phyloP scores from a whole-genome alignment of 1,140 invertebrate species.

The Papilio machaon region DNA sequence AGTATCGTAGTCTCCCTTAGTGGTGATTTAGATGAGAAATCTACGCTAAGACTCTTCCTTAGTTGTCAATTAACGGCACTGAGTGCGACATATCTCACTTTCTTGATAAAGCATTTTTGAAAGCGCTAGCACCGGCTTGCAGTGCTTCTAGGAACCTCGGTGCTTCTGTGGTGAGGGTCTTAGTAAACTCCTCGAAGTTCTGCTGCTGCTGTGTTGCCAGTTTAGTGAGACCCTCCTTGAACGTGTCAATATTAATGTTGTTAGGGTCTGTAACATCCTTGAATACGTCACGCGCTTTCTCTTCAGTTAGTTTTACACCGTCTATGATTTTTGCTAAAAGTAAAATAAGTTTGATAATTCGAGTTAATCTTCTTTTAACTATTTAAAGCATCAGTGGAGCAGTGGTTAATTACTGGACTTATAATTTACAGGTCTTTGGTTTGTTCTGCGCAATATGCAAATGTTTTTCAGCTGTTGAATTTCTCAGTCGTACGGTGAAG shows the following conservation, averaged over 20 bases:
- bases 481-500: too few species aligned
- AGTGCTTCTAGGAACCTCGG: conserved; percentile 49
- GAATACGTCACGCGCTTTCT: conserved; percentile 54
- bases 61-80: neutral
- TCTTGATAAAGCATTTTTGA: conserved; percentile 51
- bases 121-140: conserved; percentile 46
- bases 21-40: neutral
- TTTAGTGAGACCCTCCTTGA: conserved; percentile 54
- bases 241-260: conserved; percentile 54
- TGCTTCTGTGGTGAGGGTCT: conserved; percentile 48
- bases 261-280: conserved; percentile 46
- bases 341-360: neutral
- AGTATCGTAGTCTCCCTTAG: neutral
- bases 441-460: neutral
- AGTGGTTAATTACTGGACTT: neutral
- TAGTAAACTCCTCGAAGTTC: conserved; percentile 48
- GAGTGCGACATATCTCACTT: conserved; percentile 39
- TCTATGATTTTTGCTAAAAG: conserved; percentile 61
- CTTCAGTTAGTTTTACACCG: conserved; percentile 49
- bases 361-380: neutral
- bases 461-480: too few species aligned
- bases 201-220: conserved; percentile 55
- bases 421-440: neutral
- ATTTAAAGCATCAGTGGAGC: neutral
- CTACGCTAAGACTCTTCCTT: too few species aligned